Base-by-base conservation (phyloP, 2,888 invertebrate genomes). In the Eupithecia abbreviata region DNA sequence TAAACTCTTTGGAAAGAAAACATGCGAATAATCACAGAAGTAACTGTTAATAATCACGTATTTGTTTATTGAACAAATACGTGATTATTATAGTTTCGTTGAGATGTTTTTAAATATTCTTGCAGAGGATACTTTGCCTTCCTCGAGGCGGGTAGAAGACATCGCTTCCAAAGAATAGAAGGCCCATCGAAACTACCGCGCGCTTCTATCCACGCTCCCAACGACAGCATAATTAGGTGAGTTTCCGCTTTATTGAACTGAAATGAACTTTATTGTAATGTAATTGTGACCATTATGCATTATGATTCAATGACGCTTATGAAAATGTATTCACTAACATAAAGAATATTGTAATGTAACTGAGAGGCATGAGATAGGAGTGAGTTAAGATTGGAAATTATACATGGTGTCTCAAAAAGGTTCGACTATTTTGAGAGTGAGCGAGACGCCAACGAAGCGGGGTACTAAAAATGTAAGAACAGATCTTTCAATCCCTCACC, bases 41-140 rank as follows among this genome's bases (percentile, higher is more conserved):
- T n/a, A n/a, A n/a, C n/a, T n/a, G n/a, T n/a, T n/a, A n/a, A n/a
- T n/a, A n/a, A n/a, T n/a, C n/a, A n/a, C n/a, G n/a, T n/a, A n/a
- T n/a, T n/a, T 51, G 15, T 9, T 18, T 58, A 58, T 58, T 18
- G 58, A 58, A n/a, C n/a, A 58, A 58, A 18, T 10, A 15, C 15
- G 13, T 13, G 13, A n/a, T 41, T 41, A 13, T 15, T 55, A 9
- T 18, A 10, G 51, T 55, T n/a, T 18, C 55, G 18, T 58, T n/a
- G 7, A 18, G 7, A 18, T 5, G 0, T 58, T 7, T 2, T 42
- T 13, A 15, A 15, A 47, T 18, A 73, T 70, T 72, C 77, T 80
- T 83, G 85, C 92, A 96, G 98, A 82, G 98, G 98, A 18, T 97
- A 98, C 92, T 98, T 98, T 93, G 98, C 98, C 12, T 98, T 98